Base-by-base conservation (phyloP, 2,797 vertebrate species). In the Paedocypris micromegethes region DNA sequence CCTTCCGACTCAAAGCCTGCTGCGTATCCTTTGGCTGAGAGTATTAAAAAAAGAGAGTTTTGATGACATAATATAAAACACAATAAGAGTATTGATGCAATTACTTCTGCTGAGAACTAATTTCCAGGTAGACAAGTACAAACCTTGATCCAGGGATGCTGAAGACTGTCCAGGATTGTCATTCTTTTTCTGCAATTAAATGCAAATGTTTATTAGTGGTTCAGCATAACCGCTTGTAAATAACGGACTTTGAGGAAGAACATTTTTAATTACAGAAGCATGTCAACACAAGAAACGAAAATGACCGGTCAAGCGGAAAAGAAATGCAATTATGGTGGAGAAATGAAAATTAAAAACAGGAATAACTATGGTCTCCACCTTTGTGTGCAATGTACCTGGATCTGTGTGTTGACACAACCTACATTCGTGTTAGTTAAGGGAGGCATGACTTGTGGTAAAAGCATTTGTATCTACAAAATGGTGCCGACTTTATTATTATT, bases 101-200 rank as follows among this genome's bases (percentile, higher is more conserved):
- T 37, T 40, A 4, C 46, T n/a, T 2, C 3, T 59, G 37, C 2
- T 41, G 5, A 46, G 40, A 53, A 54, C 6, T 37, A n/a, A 3
- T 69, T 43, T 6, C 37, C 43, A 52, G 50, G 9, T 42, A 75
- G 72, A 53, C 55, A 38, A 55, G 77, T 5, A 70, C 89, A 73
- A 59, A 97, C 96, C 94, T 99, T 98, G 80, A 99, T 98, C 96
- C 96, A 99, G 68, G 96, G 93, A 67, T 98, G 96, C 72, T 88
- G 92, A 43, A 99, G 89, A 83, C 94, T 97, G 72, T 99, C 95
- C 82, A 95, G 89, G 79, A 99, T 97, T 42, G 93, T 95, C 94
- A 98, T 97, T 87, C 97, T 93, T 82, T 94, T 98, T 88, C 97
- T 99, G 86, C 4, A 43, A 70, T 23, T 23, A 23, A 23, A 23